Base-by-base conservation (phyloP, 2,113 vertebrate species). In the Cnemophilus loriae region DNA sequence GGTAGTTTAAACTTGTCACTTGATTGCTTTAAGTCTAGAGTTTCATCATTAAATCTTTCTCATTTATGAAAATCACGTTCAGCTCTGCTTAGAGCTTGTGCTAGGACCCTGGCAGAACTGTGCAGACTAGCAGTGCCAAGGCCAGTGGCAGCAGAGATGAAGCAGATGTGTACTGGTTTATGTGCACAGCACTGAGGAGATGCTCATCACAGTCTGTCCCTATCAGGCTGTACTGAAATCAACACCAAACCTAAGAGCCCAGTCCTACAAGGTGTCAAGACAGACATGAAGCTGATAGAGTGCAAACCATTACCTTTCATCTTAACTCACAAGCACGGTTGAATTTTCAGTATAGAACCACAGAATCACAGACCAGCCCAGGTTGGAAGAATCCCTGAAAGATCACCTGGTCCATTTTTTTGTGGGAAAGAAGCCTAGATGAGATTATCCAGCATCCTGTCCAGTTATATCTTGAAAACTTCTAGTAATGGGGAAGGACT, bases 151-250 rank as follows among this genome's bases (percentile, higher is more conserved):
- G 49, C 3, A 59, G 39, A 70, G 11, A 13, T 39, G 3, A 33
- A 23, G 35, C 49, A 64, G 53, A 42, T 27, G 39, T 9, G 22
- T 32, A 11, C 17, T 7, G 18, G 11, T n/a, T 67, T 11, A 33
- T 9, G 61, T 13, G 50, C 65, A 42, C 16, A 59, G 86, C 12
- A 4, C 50, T 19, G n/a, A 77, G 41, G 7, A 68, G 20, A 52
- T 56, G 81, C 44, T 44, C 21, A 9, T 4, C 37, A 60, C 5
- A 63, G 1, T 4, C 41, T 69, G 49, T n/a, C 17, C 44, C 39
- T 57, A 3, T 2, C 0, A 1, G 42, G 47, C 19, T 24, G 22
- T 13, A 15, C 16, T 44, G 39, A 24, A 14, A 65, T 35, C 22
- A 32, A 1, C 1, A 69, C 11, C 59, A 74, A 52, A 52, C 23